These are phyloP conservation scores for Phaenicophaeus curvirostris DNA, from an alignment of 2,797 vertebrate genomes.

Conservation along the genomic window DNA sequence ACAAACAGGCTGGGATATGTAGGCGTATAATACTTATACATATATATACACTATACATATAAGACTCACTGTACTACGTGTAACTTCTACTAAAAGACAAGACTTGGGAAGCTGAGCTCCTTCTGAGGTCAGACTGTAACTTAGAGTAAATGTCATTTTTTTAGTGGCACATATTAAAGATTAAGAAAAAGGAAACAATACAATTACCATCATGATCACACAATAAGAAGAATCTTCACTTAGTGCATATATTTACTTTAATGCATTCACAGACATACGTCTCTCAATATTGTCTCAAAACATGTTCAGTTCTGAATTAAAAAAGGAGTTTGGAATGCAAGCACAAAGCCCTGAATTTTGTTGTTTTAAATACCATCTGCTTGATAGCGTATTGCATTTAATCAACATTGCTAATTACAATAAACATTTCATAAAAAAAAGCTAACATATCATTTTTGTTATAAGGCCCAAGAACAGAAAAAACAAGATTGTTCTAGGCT, in stretches of 20 bases:
- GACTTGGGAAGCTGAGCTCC: neutral
- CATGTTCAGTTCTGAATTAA: slow-evolving; percentile 33
- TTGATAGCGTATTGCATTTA: slow-evolving; percentile 41
- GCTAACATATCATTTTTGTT: neutral
- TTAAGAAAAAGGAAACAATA: slow-evolving; percentile 6
- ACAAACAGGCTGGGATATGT: neutral
- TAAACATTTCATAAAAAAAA: slow-evolving; percentile 49
- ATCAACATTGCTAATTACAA: slow-evolving; percentile 57
- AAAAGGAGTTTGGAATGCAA: slow-evolving; percentile 39
- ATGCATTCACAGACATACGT: neutral
- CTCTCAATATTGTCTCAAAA: slow-evolving; percentile 53
- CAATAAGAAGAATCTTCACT: neutral
- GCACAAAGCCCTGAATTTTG: slow-evolving; percentile 50
- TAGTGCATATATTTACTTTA: slow-evolving; percentile 12
- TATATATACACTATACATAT: too few relatives aligned
- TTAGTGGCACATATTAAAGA: neutral
- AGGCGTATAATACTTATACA: neutral
- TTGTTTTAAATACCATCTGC: slow-evolving; percentile 62
- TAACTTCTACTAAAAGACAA: neutral
- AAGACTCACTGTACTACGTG: neutral
- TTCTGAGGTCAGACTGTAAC: neutral
- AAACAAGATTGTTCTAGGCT: neutral
- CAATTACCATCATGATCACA: neutral
- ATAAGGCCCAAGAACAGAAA: neutral
- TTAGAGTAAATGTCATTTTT: neutral